Base-by-base conservation (phyloP, 2,888 invertebrate species). In the Hirtodrosophila duncani region DNA sequence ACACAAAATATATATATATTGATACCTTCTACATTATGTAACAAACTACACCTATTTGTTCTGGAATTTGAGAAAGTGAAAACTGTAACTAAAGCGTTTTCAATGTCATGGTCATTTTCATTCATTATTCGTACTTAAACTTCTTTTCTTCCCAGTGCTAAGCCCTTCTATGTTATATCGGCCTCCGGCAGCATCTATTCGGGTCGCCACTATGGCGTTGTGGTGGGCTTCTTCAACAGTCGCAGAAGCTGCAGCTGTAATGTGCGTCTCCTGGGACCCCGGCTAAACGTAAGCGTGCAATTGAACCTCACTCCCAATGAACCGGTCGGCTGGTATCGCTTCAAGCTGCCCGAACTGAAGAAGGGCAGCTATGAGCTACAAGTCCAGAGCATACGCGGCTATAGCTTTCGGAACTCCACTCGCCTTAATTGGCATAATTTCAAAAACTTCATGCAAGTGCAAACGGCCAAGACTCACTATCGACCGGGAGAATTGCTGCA, bases 391-490 rank as follows among this genome's bases (percentile, higher is more conserved):
- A 0, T 27, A 1, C 16, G 33, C 0, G 65, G 62, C 8, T 2
- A 50, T 1, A 4, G 17, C 2, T 26, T 37, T 9, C 1, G 14
- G 0, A 55, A 37, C 17, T 10, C 42, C 0, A 58, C 31, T 1
- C 6, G 5, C 2, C 26, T 67, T 2, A 14, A 1, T 2, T 57
- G 38, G 44, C 10, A 31, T 1, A 17, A 37, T 10, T 36, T 48
- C 2, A 33, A 52, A 4, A 49, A 16, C 0, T 50, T 44, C 6
- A 9, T 62, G 1, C 52, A 61, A 23, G 44, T 67, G 4, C 51
- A 52, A 30, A 57, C 45, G 3, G 21, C 65, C 0, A 68, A 68
- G 7, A 6, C 4, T 0, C 11, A 7, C 2, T 68, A 61, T 10
- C 13, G 24, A 3, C 26, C 51, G 1, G 51, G 57, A 8, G 46